phyloP scores from a whole-genome alignment of 2,888 invertebrate genomes.

The Heliconius aoede region DNA sequence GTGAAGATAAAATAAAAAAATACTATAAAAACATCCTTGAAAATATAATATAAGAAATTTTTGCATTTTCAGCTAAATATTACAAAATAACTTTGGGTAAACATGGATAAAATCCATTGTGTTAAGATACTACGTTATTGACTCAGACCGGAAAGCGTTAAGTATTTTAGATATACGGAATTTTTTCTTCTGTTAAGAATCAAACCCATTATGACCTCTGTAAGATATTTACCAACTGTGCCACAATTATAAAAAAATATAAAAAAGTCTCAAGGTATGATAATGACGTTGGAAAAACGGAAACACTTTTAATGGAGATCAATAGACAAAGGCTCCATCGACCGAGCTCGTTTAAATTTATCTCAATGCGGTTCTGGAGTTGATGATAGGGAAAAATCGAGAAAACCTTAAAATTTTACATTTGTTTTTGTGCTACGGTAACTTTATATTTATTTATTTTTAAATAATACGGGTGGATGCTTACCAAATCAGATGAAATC shows the following conservation, averaged over 20 bases:
- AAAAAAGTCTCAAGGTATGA: neutral
- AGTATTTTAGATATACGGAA: too few relatives aligned
- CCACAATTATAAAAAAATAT: neutral
- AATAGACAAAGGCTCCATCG: conserved; percentile 12
- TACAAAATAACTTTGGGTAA: too few relatives aligned
- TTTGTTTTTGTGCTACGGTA: neutral
- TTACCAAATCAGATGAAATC: neutral
- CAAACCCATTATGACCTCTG: neutral
- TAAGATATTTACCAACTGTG: neutral
- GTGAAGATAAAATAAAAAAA: too few relatives aligned
- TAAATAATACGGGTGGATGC: neutral
- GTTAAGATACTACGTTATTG: too few relatives aligned
- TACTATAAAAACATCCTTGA: too few relatives aligned
- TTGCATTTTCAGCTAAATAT: too few relatives aligned
- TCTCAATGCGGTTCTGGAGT: conserved; percentile 9
- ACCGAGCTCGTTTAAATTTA: conserved; percentile 13
- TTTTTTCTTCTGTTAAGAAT: neutral
- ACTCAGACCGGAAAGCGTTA: too few relatives aligned
- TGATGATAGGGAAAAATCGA: conserved; percentile 1
- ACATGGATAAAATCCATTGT: too few relatives aligned
- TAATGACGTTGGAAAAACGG: conserved; percentile 11
- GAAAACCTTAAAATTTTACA: neutral
- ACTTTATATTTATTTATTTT: neutral
- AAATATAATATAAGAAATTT: too few relatives aligned
- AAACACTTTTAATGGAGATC: conserved; percentile 2